Evolutionary conservation across 2,888 invertebrate genomes (phyloP).

Genomic region (Tribolium freemani): DNA sequence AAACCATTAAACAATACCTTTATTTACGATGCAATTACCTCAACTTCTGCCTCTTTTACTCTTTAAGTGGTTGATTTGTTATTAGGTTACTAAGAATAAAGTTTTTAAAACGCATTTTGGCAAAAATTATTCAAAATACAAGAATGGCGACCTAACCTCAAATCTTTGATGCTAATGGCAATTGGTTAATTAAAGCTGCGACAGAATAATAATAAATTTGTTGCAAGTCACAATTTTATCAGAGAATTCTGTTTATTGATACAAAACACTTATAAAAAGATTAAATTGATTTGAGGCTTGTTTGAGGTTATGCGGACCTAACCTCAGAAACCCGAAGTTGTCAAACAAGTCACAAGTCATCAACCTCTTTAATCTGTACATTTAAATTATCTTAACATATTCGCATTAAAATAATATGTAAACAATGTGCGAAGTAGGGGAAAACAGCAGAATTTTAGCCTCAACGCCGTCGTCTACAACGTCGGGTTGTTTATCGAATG

Average conservation of each 20-base stretch:
- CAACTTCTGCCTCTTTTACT: constrained; percentile 85
- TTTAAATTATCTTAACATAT: background rate
- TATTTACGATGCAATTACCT: constrained; percentile 94
- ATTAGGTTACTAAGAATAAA: constrained; percentile 20
- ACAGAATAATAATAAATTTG: background rate
- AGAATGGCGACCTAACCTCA: too few species aligned
- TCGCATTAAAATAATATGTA: background rate
- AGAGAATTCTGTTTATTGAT: too few species aligned
- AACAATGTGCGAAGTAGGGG: constrained; percentile 31
- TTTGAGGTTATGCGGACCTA: too few species aligned
- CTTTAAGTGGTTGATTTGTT: constrained; percentile 70
- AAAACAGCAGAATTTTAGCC: constrained; percentile 8
- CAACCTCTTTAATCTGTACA: background rate
- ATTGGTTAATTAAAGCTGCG: too few species aligned
- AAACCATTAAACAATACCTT: constrained; percentile 96
- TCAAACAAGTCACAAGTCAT: background rate
- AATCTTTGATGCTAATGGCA: too few species aligned
- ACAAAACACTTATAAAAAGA: too few species aligned
- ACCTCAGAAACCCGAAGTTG: too few species aligned
- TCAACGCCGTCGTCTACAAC: constrained; percentile 34
- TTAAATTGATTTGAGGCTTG: too few species aligned
- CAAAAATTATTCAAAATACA: background rate
- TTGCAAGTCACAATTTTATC: background rate
- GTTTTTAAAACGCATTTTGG: background rate
- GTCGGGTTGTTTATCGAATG: constrained; percentile 43